phyloP scores from a whole-genome alignment of 2,888 invertebrate species.

The Celastrina argiolus region DNA sequence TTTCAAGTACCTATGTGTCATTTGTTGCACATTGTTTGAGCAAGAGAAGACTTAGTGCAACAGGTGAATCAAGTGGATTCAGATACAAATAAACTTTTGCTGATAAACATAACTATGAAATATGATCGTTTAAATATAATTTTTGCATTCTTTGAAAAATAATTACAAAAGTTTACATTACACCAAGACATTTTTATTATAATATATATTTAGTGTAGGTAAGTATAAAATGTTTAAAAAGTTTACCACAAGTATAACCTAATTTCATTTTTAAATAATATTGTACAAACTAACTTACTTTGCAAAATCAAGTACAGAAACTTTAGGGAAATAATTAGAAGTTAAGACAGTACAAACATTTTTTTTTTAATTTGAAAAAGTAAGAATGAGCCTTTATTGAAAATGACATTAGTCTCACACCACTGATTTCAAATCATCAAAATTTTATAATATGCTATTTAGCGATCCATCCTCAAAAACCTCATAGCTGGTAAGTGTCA shows the following conservation, averaged over 20 bases:
- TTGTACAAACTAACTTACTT: not conserved
- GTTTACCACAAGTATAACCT: not conserved
- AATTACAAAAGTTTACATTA: not conserved
- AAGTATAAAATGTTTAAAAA: constrained; percentile 15
- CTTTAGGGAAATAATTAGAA: no score
- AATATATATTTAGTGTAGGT: not conserved
- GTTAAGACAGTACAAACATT: no score
- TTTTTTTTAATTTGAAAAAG: no score
- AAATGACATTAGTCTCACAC: no score
- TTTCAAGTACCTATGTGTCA: not conserved
- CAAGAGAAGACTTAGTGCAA: not conserved
- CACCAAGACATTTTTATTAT: not conserved
- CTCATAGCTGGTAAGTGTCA: no score
- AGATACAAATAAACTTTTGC: not conserved
- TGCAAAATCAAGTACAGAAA: no score
- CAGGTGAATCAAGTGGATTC: not conserved
- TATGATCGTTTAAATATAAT: not conserved
- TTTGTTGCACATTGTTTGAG: not conserved
- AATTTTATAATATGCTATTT: no score
- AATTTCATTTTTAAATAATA: not conserved
- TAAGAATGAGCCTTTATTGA: no score
- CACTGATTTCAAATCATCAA: no score
- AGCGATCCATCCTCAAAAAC: no score
- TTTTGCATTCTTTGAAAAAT: not conserved
- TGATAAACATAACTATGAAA: not conserved